phyloP scores from a whole-genome alignment of 2,888 invertebrate genomes.

The Orthonychiurus folsomi region DNA sequence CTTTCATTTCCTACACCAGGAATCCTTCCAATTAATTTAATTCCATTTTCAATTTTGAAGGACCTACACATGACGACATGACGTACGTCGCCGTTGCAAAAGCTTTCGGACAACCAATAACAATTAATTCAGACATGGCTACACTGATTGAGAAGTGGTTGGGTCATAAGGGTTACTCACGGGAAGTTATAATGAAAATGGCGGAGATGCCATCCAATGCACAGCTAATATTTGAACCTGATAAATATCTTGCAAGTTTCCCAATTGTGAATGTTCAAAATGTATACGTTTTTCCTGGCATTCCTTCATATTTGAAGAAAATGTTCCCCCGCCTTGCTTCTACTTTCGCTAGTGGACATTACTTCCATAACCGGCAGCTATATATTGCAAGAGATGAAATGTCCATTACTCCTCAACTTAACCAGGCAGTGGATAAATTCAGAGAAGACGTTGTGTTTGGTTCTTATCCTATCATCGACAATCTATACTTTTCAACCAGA shows the following conservation, averaged over 20 bases:
- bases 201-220: constrained; percentile 44
- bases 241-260: constrained; percentile 44
- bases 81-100: constrained; percentile 61
- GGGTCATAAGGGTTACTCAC: constrained; percentile 27
- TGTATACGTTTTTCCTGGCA: constrained; percentile 62
- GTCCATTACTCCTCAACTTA: constrained; percentile 45
- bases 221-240: constrained; percentile 48
- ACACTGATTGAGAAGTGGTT: constrained; percentile 44
- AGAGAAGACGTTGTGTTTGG: constrained; percentile 49
- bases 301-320: constrained; percentile 51
- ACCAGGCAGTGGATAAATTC: constrained; percentile 47
- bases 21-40: too few species aligned
- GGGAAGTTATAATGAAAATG: constrained; percentile 43
- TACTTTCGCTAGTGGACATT: constrained; percentile 10
- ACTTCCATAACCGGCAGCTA: constrained; percentile 6
- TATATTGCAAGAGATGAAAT: constrained; percentile 43
- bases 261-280: constrained; percentile 51
- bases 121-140: constrained; percentile 47
- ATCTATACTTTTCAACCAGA: constrained; percentile 50
- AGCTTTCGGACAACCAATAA: constrained; percentile 48
- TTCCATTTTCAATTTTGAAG: too few species aligned
- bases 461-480: constrained; percentile 51
- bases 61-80: constrained; percentile 69
- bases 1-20: too few species aligned
- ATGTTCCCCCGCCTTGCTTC: constrained; percentile 33